Evolutionary conservation across 1,140 invertebrate genomes (phyloP), one percentile per base, ranked within the genome.

Genomic region (Pantala flavescens): DNA sequence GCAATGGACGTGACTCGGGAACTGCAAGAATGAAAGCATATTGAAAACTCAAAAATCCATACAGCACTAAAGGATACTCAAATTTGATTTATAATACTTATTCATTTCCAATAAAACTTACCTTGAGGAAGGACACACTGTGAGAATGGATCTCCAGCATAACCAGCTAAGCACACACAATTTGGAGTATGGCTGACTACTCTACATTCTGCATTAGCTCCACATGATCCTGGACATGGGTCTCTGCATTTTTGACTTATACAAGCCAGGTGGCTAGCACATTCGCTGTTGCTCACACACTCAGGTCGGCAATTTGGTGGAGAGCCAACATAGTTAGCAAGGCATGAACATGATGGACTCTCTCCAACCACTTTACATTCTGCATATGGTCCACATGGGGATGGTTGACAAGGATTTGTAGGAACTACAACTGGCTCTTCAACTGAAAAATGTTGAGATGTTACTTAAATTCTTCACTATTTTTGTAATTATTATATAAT

Each of bases 371-470:
- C 81, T 80, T 85, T 84, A 78, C 91, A 92, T 79, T 87, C 80
- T 9, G 90, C 85, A 81, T 91, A 89, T 16, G 88, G 87, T 74
- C 90, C 90, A 82, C 91, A 93, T 23, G 89, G 89, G 71, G 88
- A 88, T 72, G 89, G 88, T 72, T 85, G 80, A 78, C 90, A 91
- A 19, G 88, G 87, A 78, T 89, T 86, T 77, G 84, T 80, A 77
- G 87, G 84, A 80, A 86, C 82, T 80, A 77, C 79, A 24, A 81
- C 77, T 75, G 80, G 73, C 73, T 79, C 74, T 24, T 74, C 72
- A 49, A 78, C 75, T 76, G 71, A 23, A 76, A 84, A 79, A 23
- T 78, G n/a, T n/a, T 76, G 74, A 82, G 83, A 73, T 74, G 43
- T 14, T 74, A 14, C 43, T 49, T 14, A 21, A 75, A 21, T 23